phyloP scores from a whole-genome alignment of 2,113 vertebrate species.

The Odocoileus hemionus region DNA sequence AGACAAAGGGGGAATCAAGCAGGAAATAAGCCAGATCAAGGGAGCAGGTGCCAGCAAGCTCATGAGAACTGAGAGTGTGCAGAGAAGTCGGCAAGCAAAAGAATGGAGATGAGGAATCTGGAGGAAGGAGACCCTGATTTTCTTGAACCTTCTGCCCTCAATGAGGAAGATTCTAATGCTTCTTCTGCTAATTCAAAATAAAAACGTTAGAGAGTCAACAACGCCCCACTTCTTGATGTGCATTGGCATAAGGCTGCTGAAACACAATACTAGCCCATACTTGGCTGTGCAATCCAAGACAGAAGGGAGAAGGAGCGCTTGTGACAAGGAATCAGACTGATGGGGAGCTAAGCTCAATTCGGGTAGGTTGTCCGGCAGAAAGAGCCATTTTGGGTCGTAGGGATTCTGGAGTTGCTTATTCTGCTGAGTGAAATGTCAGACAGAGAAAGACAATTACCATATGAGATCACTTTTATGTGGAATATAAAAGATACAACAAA shows the following conservation, averaged over 20 bases:
- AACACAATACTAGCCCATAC: background rate
- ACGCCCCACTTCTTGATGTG: background rate
- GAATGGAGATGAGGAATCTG: background rate
- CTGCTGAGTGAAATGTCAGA: background rate
- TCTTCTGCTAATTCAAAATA: background rate
- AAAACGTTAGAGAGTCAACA: background rate
- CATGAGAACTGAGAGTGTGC: background rate
- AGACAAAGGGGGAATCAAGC: background rate
- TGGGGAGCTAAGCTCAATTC: background rate
- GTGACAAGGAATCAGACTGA: background rate
- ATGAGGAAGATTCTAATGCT: background rate
- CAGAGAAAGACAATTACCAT: background rate
- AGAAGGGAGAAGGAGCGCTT: background rate
- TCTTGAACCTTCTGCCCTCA: background rate
- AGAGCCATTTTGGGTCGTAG: background rate
- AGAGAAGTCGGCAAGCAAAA: background rate
- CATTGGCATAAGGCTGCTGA: background rate
- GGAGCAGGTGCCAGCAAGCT: background rate
- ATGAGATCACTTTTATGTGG: background rate
- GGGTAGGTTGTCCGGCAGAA: background rate
- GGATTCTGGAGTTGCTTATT: background rate
- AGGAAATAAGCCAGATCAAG: background rate
- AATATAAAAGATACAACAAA: background rate
- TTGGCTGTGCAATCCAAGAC: background rate
- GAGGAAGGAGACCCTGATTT: background rate